Base-by-base conservation (phyloP, 1,140 invertebrate species). In the Cydia amplana region DNA sequence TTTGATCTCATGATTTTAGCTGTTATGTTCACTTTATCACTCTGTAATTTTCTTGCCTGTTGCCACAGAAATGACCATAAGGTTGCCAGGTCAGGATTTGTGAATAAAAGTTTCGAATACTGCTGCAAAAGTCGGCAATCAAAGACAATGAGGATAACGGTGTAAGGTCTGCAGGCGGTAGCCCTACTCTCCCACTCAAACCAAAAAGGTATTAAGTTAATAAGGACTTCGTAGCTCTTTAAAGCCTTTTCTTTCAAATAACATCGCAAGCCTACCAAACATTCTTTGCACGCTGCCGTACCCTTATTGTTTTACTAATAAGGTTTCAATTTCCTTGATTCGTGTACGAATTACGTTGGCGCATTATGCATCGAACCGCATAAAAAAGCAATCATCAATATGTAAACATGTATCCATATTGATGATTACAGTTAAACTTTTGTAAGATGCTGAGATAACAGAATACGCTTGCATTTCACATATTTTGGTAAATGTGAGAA, bases 91-190 rank as follows among this genome's bases (percentile, higher is more conserved):
- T 16, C 25, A 32, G 25, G 1, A 70, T 28, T 32, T 70, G 28
- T 70, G 4, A 32, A 10, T 36, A 6, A n/a, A 32, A 25, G 4
- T 20, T 20, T 23, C 72, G 20, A 46, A 60, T 60, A 23, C 55
- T 60, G 55, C 55, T 12, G 18, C 55, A 23, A 60, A 60, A 90
- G 83, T 85, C 82, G 81, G 89, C 87, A 88, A 90, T 89, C 87
- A 88, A 85, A 90, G 82, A 91, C 90, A 91, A 90, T 90, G 85
- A 85, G 85, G 70, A 63, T 91, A 91, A 90, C 90, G 90, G 90
- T 90, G 83, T 72, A 72, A 64, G 25, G 46, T 28, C 77, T 77
- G 74, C 73, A 78, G 82, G 81, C 80, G 76, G 79, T 23, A 60
- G 55, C 55, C 55, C 20, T 60, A 23, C 55, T 60, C 55, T 23